Evolutionary conservation across 92 coral and sea anemone species (phyloP).

Genomic region (Scolanthus callimorphus): DNA sequence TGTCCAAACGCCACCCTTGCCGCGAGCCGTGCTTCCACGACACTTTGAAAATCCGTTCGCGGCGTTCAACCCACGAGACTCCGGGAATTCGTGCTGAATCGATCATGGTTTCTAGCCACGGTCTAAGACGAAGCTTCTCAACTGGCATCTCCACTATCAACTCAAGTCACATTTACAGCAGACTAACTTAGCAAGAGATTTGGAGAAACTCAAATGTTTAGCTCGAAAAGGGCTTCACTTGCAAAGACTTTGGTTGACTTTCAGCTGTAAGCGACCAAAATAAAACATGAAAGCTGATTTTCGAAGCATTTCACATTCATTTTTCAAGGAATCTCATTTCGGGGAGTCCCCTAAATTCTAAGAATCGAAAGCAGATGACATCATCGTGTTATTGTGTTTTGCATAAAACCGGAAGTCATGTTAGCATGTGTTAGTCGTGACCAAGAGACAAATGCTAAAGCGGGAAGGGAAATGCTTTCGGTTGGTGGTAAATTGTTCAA

Average conservation of each 20-base stretch:
- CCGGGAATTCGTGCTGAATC: conserved; percentile 71
- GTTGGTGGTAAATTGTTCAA: too few relatives aligned
- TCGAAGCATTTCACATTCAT: conserved; percentile 1
- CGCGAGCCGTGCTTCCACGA: conserved; percentile 99
- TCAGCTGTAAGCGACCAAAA: too few relatives aligned
- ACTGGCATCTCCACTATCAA: conserved; percentile 64
- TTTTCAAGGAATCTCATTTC: conserved; percentile 19
- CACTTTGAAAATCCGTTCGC: conserved; percentile 75
- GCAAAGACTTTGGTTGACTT: too few relatives aligned
- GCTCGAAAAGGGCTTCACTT: background rate
- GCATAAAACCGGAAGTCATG: too few relatives aligned
- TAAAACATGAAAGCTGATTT: background rate
- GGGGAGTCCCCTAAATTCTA: conserved; percentile 58
- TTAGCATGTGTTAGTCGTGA: too few relatives aligned
- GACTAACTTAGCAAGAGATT: too few relatives aligned
- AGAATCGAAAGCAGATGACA: conserved; percentile 53
- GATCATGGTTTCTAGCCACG: conserved; percentile 81
- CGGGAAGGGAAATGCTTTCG: too few relatives aligned
- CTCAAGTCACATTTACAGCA: background rate
- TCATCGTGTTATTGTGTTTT: too few relatives aligned
- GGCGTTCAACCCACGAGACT: conserved; percentile 76
- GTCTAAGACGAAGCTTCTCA: conserved; percentile 86
- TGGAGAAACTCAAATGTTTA: too few relatives aligned
- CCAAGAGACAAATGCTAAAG: too few relatives aligned
- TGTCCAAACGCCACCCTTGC: conserved; percentile 81